Evolutionary conservation across 1,140 invertebrate species (phyloP).

Genomic region (Drosophila willistoni): DNA sequence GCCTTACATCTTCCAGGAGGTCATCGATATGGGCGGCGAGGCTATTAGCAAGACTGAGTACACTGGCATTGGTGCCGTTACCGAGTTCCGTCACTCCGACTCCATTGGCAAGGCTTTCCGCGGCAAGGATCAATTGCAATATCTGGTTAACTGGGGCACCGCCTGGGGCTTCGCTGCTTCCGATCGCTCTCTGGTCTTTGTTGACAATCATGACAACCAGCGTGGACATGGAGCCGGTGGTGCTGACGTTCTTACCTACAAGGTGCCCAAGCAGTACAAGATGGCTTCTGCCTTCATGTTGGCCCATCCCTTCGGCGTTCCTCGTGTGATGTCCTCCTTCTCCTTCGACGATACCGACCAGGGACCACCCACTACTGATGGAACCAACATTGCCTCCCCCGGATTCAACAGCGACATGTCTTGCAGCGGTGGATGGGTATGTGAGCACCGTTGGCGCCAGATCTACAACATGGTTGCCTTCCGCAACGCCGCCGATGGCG

Average conservation of each 20-base stretch:
- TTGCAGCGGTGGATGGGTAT: conserved; percentile 90
- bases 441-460: conserved; percentile 95
- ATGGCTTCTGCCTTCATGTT: conserved; percentile 92
- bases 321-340: conserved; percentile 91
- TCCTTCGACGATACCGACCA: conserved; percentile 84
- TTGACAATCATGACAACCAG: conserved; percentile 90
- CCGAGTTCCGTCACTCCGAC: conserved; percentile 89
- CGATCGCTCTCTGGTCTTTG: conserved; percentile 84
- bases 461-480: conserved; percentile 94
- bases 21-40: conserved; percentile 88
- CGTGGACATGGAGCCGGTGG: conserved; percentile 84
- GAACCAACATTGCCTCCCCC: conserved; percentile 83
- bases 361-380: conserved; percentile 83
- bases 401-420: conserved; percentile 84
- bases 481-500: conserved; percentile 86
- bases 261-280: conserved; percentile 87
- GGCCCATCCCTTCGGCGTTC: conserved; percentile 89
- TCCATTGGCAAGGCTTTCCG: conserved; percentile 86
- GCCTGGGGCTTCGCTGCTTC: conserved; percentile 84
- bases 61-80: conserved; percentile 87
- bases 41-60: conserved; percentile 85
- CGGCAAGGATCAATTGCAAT: conserved; percentile 84
- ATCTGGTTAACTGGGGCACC: conserved; percentile 85
- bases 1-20: conserved; percentile 92
- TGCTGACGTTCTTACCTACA: conserved; percentile 86